These are phyloP conservation scores for Synaphobranchus kaupii DNA, from an alignment of 2,797 vertebrate genomes.

Conservation along the genomic window DNA sequence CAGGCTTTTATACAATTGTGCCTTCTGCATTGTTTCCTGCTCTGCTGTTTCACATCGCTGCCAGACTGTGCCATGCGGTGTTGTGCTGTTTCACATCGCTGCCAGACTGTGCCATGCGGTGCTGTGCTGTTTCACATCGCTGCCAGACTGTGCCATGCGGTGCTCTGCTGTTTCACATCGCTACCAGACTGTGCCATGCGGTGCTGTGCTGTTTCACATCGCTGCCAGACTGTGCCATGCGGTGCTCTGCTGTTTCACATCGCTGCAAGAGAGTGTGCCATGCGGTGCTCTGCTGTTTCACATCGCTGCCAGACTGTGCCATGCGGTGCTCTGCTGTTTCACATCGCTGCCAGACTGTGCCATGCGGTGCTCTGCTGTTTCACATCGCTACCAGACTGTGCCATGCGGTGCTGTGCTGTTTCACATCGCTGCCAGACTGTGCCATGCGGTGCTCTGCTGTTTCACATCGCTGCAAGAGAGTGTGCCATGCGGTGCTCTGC, in stretches of 20 bases:
- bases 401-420: not conserved
- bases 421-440: not conserved
- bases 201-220: not conserved
- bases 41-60: not conserved
- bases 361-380: not conserved
- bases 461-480: not conserved
- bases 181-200: not conserved
- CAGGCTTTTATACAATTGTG: not conserved
- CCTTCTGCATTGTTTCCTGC: not conserved
- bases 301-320: not conserved
- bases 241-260: not conserved
- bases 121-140: not conserved
- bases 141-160: not conserved
- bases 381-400: not conserved
- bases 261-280: not conserved
- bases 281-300: not conserved
- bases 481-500: not conserved
- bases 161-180: not conserved
- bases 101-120: not conserved
- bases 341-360: not conserved
- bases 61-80: not conserved
- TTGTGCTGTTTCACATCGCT: not conserved
- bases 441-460: not conserved
- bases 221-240: not conserved
- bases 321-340: not conserved